Conservation (phyloP, 2,797 vertebrate species). For the Silurus lanzhouensis region DNA sequence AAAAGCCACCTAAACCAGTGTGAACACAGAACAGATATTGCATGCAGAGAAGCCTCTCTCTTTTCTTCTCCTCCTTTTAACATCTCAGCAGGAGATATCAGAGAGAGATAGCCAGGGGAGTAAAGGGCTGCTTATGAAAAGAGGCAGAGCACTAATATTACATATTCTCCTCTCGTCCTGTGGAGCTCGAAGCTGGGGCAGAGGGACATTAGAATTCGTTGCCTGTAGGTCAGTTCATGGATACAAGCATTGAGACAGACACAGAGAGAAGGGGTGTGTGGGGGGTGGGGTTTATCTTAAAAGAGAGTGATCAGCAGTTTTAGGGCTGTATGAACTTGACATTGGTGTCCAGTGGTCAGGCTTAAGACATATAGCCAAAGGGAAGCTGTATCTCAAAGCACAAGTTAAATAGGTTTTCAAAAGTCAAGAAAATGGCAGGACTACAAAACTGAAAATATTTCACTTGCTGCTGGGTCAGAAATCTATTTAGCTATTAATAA, state of each 20-base stretch:
- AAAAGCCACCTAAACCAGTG: constrained; percentile 35
- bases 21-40: constrained; percentile 32
- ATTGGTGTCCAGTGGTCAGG: constrained; percentile 13
- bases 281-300: constrained; percentile 26
- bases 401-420: constrained; percentile 25
- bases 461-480: neutral
- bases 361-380: neutral
- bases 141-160: constrained; percentile 39
- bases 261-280: neutral
- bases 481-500: neutral
- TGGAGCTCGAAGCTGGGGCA: constrained; percentile 16
- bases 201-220: constrained; percentile 47
- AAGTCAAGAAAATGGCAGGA: constrained; percentile 24
- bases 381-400: constrained; percentile 13
- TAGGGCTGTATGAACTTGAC: constrained; percentile 35
- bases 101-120: constrained; percentile 19
- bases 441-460: neutral
- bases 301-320: constrained; percentile 49
- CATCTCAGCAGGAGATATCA: constrained; percentile 31
- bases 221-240: constrained; percentile 46
- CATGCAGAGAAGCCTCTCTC: constrained; percentile 44
- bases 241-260: constrained; percentile 16
- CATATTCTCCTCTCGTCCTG: constrained; percentile 52
- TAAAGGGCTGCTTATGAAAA: constrained; percentile 32
- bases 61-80: constrained; percentile 43